Evolutionary conservation across 2,797 vertebrate species (phyloP).

Genomic region (Dermochelys coriacea): DNA sequence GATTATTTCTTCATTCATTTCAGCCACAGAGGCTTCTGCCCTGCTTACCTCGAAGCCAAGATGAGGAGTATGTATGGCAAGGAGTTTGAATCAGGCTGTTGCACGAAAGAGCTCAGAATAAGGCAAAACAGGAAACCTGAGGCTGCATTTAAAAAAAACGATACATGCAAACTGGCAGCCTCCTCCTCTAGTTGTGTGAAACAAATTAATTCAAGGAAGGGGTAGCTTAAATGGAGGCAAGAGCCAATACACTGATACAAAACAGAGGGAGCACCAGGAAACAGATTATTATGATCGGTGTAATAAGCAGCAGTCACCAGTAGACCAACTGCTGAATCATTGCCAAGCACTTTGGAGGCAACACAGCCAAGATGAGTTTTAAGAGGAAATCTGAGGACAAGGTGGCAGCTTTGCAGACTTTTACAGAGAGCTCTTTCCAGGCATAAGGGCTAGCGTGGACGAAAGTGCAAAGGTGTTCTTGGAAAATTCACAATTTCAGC

Average conservation of each 20-base stretch:
- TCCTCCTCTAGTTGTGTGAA: not conserved
- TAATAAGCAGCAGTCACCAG: not conserved
- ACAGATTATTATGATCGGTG: not conserved
- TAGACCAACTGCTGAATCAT: not conserved
- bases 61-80: not conserved
- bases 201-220: not conserved
- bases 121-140: constrained; percentile 60
- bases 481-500: accelerated
- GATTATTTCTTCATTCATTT: not conserved
- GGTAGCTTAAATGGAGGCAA: not conserved
- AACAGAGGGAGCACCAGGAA: not conserved
- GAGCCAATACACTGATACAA: not conserved
- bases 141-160: constrained; percentile 30
- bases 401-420: not conserved
- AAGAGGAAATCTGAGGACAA: not conserved
- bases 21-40: constrained; percentile 34
- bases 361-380: not conserved
- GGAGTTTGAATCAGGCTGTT: constrained; percentile 5
- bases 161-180: not conserved
- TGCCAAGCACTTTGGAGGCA: not conserved
- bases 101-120: not conserved
- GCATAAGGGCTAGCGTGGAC: not conserved
- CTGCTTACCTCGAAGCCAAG: constrained; percentile 44
- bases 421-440: not conserved
- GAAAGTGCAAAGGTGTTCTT: not conserved